Conservation (phyloP, 2,113 vertebrate genomes). For the Ivindomyrus marchei region DNA sequence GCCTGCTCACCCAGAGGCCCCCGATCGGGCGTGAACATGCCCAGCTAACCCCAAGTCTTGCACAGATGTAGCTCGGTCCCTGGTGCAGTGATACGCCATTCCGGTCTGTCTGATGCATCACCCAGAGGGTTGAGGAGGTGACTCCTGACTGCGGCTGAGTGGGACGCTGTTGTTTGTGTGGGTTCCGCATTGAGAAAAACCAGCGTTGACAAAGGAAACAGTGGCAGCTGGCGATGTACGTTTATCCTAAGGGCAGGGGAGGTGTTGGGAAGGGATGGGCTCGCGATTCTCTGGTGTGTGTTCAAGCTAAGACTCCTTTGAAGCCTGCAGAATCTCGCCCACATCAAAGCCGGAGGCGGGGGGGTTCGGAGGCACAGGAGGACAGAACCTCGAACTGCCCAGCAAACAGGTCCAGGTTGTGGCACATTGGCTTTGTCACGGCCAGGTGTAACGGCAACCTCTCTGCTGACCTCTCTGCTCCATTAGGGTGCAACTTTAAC, state of each 20-base stretch:
- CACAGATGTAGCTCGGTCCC: slow-evolving; percentile 39
- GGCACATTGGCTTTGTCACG: not conserved
- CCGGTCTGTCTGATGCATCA: slow-evolving; percentile 40
- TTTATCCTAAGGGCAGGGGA: slow-evolving; percentile 33
- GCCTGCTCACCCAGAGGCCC: slow-evolving; percentile 41
- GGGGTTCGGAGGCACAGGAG: not conserved
- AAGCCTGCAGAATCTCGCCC: slow-evolving; percentile 40
- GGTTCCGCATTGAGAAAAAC: slow-evolving; percentile 38
- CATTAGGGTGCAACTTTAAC: not conserved
- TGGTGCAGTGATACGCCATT: slow-evolving; percentile 48
- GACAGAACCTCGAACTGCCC: slow-evolving; percentile 6
- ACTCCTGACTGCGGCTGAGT: slow-evolving; percentile 22
- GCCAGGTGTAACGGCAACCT: not conserved
- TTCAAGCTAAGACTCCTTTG: slow-evolving; percentile 39
- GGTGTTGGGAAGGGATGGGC: not conserved
- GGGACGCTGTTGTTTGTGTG: slow-evolving; percentile 30
- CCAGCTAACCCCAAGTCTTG: slow-evolving; percentile 40
- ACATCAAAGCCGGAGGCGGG: slow-evolving; percentile 45
- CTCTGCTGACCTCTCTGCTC: not conserved
- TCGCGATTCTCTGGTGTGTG: not conserved
- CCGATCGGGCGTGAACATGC: not conserved
- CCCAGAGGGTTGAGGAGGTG: slow-evolving; percentile 53
- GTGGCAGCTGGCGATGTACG: slow-evolving; percentile 47
- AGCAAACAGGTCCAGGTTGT: slow-evolving; percentile 45
- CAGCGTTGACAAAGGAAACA: slow-evolving; percentile 46